Percentiles rank a stretch among this genome's conserved stretches.
Evolutionary conservation across 2,797 vertebrate species (phyloP).

Genomic region (Spinus pinus): DNA sequence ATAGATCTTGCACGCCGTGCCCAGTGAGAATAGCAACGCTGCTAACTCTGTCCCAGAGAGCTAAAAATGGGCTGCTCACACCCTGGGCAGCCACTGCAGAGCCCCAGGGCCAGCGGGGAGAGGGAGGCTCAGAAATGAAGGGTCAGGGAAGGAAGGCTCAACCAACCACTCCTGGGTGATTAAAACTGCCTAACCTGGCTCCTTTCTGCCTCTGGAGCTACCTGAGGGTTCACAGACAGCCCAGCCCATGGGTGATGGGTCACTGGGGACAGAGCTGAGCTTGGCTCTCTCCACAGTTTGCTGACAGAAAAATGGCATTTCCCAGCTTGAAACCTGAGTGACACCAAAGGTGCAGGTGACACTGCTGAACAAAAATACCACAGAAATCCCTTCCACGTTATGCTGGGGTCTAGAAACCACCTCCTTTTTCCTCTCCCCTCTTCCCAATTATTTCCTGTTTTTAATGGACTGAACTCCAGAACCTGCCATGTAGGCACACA

Average conservation of each 20-base stretch:
- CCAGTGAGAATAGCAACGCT: conserved; percentile 66
- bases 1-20: conserved; percentile 40
- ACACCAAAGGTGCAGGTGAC: background rate
- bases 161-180: background rate
- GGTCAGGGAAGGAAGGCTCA: background rate
- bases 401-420: background rate
- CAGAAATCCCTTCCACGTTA: background rate
- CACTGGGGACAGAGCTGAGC: background rate
- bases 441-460: background rate
- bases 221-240: background rate
- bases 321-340: background rate
- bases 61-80: conserved; percentile 62
- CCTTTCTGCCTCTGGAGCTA: background rate
- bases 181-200: background rate
- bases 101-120: background rate
- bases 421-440: background rate
- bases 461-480: background rate
- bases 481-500: background rate
- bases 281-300: background rate
- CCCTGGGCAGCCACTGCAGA: conserved; percentile 13
- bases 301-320: background rate
- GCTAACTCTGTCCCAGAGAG: conserved; percentile 58
- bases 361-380: background rate
- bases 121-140: background rate
- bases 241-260: background rate